Base-by-base conservation (phyloP, 2,888 invertebrate species). In the Caenorhabditis sp. region DNA sequence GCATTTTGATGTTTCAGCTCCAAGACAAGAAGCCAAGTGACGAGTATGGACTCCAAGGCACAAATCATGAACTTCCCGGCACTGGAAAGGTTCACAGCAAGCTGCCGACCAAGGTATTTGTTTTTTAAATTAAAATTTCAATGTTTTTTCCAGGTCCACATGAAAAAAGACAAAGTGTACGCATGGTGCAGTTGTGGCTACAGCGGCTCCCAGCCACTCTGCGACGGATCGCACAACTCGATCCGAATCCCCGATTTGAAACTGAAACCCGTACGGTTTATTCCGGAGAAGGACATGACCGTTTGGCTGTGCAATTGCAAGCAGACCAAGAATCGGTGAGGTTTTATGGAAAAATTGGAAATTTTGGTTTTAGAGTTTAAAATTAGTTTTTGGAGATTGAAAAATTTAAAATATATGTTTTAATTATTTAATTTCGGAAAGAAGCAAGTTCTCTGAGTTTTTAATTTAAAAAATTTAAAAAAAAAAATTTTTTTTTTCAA, bases 271-370 rank as follows among this genome's bases (percentile, higher is more conserved):
- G 93, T 97, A 4, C 93, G 94, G 79, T 97, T 98, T 91, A 93
- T 94, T 86, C 97, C 98, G 1, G 94, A 95, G 56, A 95, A 0
- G 96, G 91, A 91, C 77, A 90, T 90, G 89, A 96, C 97, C n/a
- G 97, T 97, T 92, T 98, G 97, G 96, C 93, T 99, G 11, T 99
- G 99, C 92, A 97, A 97, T 92, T 99, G 99, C 92, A 99, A 99
- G 92, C 98, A 97, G 92, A 96, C 86, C n/a, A 84, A 80, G 35
- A 87, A 87, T 56, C 61, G 84, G 86, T 84, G 58, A 56, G n/a
- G n/a, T n/a, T n/a, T n/a, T n/a, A n/a, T n/a, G n/a, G n/a, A n/a
- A n/a, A n/a, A n/a, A n/a, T n/a, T n/a, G n/a, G n/a, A n/a, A n/a
- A n/a, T n/a, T n/a, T n/a, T n/a, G n/a, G n/a, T n/a, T n/a, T n/a